Conservation (phyloP, 2,888 invertebrate species). For the Anagyrus pseudococci region DNA sequence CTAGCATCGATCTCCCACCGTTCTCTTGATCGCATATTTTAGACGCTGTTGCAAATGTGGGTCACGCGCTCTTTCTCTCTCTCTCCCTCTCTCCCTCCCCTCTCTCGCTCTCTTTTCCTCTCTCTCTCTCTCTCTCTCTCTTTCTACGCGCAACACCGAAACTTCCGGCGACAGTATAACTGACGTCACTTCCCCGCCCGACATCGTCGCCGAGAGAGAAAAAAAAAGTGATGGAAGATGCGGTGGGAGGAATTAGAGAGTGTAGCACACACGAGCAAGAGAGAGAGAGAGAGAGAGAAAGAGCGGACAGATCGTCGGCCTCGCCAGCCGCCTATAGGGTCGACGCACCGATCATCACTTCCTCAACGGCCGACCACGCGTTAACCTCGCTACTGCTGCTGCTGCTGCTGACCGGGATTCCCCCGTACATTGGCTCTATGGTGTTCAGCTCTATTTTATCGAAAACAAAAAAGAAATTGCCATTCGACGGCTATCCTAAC, state of each 20-base stretch:
- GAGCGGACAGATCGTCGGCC: constrained; percentile 11
- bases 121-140: no score
- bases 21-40: neutral
- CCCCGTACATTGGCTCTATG: no score
- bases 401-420: no score
- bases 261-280: neutral
- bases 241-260: neutral
- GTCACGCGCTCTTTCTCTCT: constrained; percentile 12
- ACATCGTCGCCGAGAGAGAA: neutral
- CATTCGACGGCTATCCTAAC: no score
- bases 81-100: no score
- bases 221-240: no score
- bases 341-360: constrained; percentile 13
- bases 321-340: neutral
- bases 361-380: constrained; percentile 4
- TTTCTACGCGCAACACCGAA: neutral
- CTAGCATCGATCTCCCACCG: no score
- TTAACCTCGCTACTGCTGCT: no score
- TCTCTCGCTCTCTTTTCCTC: no score
- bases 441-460: no score
- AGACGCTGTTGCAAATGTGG: constrained; percentile 9
- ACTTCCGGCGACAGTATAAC: constrained; percentile 20
- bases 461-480: no score
- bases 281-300: neutral
- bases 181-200: constrained; percentile 28